Evolutionary conservation across 2,888 invertebrate genomes (phyloP).

Genomic region (Abscondita cerata): DNA sequence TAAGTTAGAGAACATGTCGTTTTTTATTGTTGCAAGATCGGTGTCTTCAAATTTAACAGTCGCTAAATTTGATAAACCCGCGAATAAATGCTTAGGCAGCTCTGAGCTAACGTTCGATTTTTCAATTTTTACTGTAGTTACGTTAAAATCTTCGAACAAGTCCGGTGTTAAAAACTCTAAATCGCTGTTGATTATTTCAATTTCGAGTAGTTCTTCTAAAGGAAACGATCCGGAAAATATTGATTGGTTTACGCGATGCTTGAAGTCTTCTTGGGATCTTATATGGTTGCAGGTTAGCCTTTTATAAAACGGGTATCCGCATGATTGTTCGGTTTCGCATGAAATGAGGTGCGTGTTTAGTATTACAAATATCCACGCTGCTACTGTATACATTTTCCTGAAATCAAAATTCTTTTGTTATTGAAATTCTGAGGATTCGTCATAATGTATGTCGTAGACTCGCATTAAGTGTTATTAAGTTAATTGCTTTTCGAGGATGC

Average conservation of each 20-base stretch:
- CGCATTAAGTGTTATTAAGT: no score
- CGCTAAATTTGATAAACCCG: constrained; percentile 10
- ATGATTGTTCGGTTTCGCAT: constrained; percentile 10
- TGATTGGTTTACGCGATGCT: constrained; percentile 17
- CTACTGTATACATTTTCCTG: no score
- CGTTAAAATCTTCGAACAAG: constrained; percentile 10
- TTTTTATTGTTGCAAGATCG: constrained; percentile 4
- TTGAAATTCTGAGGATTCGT: no score
- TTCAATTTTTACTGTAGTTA: constrained; percentile 20
- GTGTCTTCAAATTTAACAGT: constrained; percentile 18
- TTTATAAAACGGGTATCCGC: constrained; percentile 25
- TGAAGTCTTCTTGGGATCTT: constrained; percentile 19
- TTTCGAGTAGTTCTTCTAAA: constrained; percentile 18
- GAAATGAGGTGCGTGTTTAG: neutral
- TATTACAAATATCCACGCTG: neutral
- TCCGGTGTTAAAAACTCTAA: constrained; percentile 18
- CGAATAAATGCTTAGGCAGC: constrained; percentile 11
- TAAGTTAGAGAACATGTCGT: constrained; percentile 12
- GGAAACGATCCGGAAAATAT: constrained; percentile 16
- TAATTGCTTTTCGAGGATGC: no score
- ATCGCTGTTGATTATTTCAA: constrained; percentile 24
- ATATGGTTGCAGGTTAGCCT: constrained; percentile 21
- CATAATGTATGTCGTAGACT: no score
- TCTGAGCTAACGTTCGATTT: constrained; percentile 15
- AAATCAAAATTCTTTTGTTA: no score